A percentile compares a stretch with the other conserved stretches of the same genome.
Evolutionary conservation across 2,888 invertebrate species (phyloP).

Genomic region (Noctua janthe): DNA sequence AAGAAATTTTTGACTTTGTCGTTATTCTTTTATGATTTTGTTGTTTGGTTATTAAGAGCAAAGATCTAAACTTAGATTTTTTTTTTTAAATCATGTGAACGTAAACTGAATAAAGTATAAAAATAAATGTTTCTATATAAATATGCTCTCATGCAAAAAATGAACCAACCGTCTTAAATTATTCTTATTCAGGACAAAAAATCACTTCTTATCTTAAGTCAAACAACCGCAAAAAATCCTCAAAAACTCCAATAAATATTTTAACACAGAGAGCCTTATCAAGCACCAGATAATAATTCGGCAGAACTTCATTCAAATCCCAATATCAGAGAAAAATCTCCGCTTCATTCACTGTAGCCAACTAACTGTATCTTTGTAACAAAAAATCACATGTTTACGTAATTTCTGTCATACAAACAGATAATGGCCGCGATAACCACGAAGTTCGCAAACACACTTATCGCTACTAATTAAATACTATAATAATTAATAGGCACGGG

Average conservation of each 20-base stretch:
- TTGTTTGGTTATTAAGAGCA: not conserved
- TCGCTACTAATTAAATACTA: constrained; percentile 80
- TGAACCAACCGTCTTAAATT: not conserved
- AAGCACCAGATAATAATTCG: constrained; percentile 39
- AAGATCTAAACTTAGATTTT: not conserved
- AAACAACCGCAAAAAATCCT: constrained; percentile 15
- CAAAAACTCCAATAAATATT: constrained; percentile 16
- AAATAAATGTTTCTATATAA: not conserved
- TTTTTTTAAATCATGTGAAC: not conserved
- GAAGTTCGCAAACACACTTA: constrained; percentile 76
- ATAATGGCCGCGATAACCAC: constrained; percentile 72
- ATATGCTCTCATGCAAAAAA: not conserved
- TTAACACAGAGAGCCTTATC: constrained; percentile 39
- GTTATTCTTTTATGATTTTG: constrained; percentile 20
- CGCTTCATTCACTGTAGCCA: constrained; percentile 49
- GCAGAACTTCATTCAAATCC: constrained; percentile 52
- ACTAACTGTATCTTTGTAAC: constrained; percentile 47
- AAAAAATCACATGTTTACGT: constrained; percentile 72
- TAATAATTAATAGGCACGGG: constrained; percentile 66
- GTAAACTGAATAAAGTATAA: not conserved
- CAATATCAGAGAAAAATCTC: constrained; percentile 43
- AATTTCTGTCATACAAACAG: constrained; percentile 69
- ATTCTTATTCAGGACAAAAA: constrained; percentile 1
- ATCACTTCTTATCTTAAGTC: constrained; percentile 1
- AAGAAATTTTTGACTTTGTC: constrained; percentile 27